phyloP scores from a whole-genome alignment of 1,140 invertebrate genomes.

The Phymastichus coffea region DNA sequence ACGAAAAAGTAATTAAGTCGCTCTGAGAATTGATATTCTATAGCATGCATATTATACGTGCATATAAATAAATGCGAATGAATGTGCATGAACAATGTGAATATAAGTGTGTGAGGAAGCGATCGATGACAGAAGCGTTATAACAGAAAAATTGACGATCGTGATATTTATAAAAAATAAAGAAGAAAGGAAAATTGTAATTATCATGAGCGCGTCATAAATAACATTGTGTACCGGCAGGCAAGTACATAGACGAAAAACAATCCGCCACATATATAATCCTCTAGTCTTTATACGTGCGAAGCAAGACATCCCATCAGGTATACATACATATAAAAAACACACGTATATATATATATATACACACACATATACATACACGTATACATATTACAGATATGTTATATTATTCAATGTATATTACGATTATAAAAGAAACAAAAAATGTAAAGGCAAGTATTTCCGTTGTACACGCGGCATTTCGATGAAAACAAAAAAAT shows the following conservation, averaged over 20 bases:
- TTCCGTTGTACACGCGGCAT: no score
- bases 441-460: no score
- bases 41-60: no score
- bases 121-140: no score
- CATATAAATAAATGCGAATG: no score
- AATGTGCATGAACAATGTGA: no score
- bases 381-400: conserved; percentile 27
- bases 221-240: conserved; percentile 32
- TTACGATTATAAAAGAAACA: conserved; percentile 12
- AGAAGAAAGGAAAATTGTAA: not conserved
- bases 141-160: no score
- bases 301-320: conserved; percentile 3
- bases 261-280: conserved; percentile 29
- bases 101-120: no score
- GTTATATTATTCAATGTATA: conserved; percentile 25
- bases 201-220: not conserved
- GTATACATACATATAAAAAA: not conserved
- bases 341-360: no score
- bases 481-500: no score
- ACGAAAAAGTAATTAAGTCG: no score
- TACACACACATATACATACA: conserved; percentile 22
- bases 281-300: conserved; percentile 23
- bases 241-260: conserved; percentile 34
- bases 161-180: conserved; percentile 1
- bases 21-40: no score